Base-by-base conservation (phyloP, 2,113 vertebrate genomes). In the Entomyzon cyanotis region DNA sequence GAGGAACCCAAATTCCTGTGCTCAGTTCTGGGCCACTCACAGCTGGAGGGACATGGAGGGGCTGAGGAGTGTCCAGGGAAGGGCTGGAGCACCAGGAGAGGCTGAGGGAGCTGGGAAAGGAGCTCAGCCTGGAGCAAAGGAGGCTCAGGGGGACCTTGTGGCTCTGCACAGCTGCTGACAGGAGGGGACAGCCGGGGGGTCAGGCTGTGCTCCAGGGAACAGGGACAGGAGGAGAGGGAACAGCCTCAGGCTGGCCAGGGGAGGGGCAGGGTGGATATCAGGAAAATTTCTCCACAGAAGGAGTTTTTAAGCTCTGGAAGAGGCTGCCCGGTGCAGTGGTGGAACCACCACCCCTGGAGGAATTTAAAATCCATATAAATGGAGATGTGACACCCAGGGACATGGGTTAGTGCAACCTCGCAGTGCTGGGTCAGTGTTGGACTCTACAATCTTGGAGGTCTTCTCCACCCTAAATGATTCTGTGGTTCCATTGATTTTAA, bases 191-290 rank as follows among this genome's bases (percentile, higher is more conserved):
- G 55, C 56, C 2, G 0, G n/a, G 30, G 31, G 35, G 23, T 33
- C 4, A 3, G 31, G 68, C 7, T 73, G 2, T 80, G 49, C 49
- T 70, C 3, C 58, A 64, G 44, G 41, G 42, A 49, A 73, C 31
- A 74, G 86, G 68, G 44, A 67, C 59, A 81, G 68, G 60, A 73
- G 9, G 3, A 82, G 44, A 80, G 67, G 76, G 41, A 64, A 59
- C 0, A 0, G 68, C 69, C 42, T 74, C 68, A 74, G 10, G 37
- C 3, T 81, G 23, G 23, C 52, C 23, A 19, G 58, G 39, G 60
- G 1, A 30, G 16, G 7, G 0, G 6, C 9, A 59, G 55, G 4
- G 0, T 50, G 76, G 35, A 13, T 10, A 23, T 0, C 14, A 58
- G 15, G 33, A 20, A 5, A 65, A 59, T 46, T 58, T 27, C 7